phyloP scores from a whole-genome alignment of 2,113 vertebrate genomes.

The Garra rufa region DNA sequence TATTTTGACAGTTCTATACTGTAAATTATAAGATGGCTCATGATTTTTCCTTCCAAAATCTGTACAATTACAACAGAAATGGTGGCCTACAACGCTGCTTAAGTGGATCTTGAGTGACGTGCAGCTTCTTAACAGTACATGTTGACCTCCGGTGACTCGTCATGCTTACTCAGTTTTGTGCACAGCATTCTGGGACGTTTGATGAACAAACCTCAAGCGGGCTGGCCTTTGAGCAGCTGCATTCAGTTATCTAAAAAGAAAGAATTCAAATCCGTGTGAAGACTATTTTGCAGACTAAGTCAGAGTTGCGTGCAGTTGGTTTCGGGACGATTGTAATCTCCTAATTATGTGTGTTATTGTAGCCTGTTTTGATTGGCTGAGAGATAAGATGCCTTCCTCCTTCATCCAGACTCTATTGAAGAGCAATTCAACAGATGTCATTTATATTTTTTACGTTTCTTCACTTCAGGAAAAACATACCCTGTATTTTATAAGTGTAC shows the following conservation, averaged over 20 bases:
- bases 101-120: neutral
- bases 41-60: neutral
- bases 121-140: neutral
- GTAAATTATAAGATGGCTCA: too few relatives aligned
- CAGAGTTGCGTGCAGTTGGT: constrained; percentile 54
- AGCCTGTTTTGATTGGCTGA: constrained; percentile 33
- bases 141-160: neutral
- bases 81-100: neutral
- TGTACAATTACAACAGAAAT: neutral
- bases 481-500: neutral
- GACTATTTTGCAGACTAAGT: constrained; percentile 47
- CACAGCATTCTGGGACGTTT: neutral
- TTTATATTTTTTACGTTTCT: neutral
- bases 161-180: neutral
- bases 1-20: too few relatives aligned
- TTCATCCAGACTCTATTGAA: constrained; percentile 22
- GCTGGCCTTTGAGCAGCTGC: neutral
- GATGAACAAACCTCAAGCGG: neutral
- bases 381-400: constrained; percentile 48
- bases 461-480: neutral
- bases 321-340: constrained; percentile 57
- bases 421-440: constrained; percentile 5
- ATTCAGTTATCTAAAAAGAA: constrained; percentile 29
- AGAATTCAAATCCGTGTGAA: constrained; percentile 41
- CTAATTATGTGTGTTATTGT: constrained; percentile 57